A percentile compares a stretch with the other conserved stretches of the same genome.
Evolutionary conservation across 2,888 invertebrate genomes (phyloP).

Genomic region (Rhagium mordax): DNA sequence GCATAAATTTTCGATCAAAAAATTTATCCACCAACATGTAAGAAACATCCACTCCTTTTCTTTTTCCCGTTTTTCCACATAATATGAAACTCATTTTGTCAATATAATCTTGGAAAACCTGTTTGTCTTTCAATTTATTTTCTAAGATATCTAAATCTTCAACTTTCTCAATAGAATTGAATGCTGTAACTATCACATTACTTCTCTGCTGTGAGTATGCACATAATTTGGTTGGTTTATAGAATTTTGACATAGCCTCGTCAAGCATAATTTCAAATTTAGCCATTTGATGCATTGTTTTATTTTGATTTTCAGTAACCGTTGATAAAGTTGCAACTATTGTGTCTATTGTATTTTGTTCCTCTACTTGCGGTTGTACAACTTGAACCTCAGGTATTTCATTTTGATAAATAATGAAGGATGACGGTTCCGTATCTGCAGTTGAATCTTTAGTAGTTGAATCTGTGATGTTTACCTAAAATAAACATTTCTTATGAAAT

Average conservation of each 20-base stretch:
- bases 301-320: not conserved
- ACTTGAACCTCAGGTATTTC: too few relatives aligned
- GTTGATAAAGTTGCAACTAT: not conserved
- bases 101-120: conserved; percentile 29
- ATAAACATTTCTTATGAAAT: too few relatives aligned
- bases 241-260: not conserved
- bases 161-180: conserved; percentile 30
- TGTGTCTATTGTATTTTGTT: not conserved
- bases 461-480: too few relatives aligned
- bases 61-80: conserved; percentile 40
- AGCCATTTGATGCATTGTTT: not conserved
- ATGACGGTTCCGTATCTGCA: too few relatives aligned
- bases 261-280: not conserved
- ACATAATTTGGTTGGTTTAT: not conserved
- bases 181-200: not conserved
- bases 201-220: not conserved
- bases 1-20: conserved; percentile 47
- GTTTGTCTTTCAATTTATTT: conserved; percentile 33
- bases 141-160: conserved; percentile 36
- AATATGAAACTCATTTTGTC: conserved; percentile 32
- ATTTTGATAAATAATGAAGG: too few relatives aligned
- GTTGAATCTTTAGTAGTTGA: too few relatives aligned
- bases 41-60: conserved; percentile 38
- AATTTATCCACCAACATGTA: conserved; percentile 45
- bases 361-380: too few relatives aligned